phyloP scores from a whole-genome alignment of 2,888 invertebrate species.

The Limnephilus rhombicus region DNA sequence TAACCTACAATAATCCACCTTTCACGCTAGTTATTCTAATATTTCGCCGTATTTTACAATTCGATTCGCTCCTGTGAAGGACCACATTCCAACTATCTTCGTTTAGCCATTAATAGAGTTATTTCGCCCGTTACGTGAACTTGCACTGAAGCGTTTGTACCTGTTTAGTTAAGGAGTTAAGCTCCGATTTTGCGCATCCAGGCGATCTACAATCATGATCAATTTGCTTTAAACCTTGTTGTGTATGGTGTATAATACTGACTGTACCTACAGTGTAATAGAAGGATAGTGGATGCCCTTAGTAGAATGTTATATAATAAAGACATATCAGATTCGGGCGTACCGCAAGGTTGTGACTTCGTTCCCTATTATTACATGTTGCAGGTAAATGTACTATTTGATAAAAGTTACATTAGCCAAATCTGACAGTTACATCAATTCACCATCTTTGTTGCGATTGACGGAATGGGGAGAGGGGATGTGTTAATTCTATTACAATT shows the following conservation, averaged over 20 bases:
- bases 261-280: not conserved
- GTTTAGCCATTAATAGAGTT: not conserved
- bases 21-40: not conserved
- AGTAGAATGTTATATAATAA: not conserved
- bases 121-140: not conserved
- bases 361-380: not conserved
- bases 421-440: too few relatives aligned
- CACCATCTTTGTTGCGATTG: too few relatives aligned
- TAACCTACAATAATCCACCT: constrained; percentile 1
- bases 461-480: too few relatives aligned
- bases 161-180: not conserved
- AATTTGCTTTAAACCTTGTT: not conserved
- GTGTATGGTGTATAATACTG: not conserved
- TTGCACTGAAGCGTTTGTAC: not conserved
- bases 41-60: not conserved
- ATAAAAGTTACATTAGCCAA: too few relatives aligned
- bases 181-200: not conserved
- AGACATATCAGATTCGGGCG: not conserved
- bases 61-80: not conserved
- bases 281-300: not conserved
- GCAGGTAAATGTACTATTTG: not conserved
- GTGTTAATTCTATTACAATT: too few relatives aligned
- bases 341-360: not conserved
- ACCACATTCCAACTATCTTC: not conserved
- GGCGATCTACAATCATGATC: not conserved